Base-by-base conservation (phyloP, 2,888 invertebrate genomes). In the Caenorhabditis afra region DNA sequence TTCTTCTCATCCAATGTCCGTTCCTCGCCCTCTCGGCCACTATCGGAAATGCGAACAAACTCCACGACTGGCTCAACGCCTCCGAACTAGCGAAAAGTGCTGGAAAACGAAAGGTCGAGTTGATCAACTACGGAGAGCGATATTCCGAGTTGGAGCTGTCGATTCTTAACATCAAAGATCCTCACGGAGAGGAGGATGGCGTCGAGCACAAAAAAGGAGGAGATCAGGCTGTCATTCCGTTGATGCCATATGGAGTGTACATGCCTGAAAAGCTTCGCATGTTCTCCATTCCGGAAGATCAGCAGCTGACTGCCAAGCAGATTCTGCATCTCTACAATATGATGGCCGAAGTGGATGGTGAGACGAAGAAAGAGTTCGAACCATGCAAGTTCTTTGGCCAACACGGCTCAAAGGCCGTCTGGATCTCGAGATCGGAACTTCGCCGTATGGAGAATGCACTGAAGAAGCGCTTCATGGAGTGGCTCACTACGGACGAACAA, bases 21-120 rank as follows among this genome's bases (percentile, higher is more conserved):
- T 89, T 89, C 83, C 82, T 89, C 18, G 89, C 89, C 4, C 80
- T 89, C 11, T 89, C 89, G 0, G 89, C 89, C 37, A 89, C 89
- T 47, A 87, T 89, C 58, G 86, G 87, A 78, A 89, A 89, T 67
- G 84, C 86, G 11, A 70, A 82, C 22, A 85, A 83, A n/a, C 67
- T 89, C 29, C 85, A 87, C 68, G 67, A 85, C 10, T 89, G 89
- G 89, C 79, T 89, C 58, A 74, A 84, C 23, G 58, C 71, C 37
- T 85, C 85, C 22, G 89, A 89, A 61, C 65, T 66, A 37, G 58
- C 79, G 37, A 89, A 89, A 65, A 79, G 81, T 20, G 81, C 78
- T n/a, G 79, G 81, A 23, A 83, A 85, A 52, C 65, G 85, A 50
- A 83, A 79, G 50, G 84, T 86, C 8, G 82, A 84, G 12, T 74